Evolutionary conservation across 1,140 invertebrate species (phyloP).

Genomic region (Drosophila paulistorum): DNA sequence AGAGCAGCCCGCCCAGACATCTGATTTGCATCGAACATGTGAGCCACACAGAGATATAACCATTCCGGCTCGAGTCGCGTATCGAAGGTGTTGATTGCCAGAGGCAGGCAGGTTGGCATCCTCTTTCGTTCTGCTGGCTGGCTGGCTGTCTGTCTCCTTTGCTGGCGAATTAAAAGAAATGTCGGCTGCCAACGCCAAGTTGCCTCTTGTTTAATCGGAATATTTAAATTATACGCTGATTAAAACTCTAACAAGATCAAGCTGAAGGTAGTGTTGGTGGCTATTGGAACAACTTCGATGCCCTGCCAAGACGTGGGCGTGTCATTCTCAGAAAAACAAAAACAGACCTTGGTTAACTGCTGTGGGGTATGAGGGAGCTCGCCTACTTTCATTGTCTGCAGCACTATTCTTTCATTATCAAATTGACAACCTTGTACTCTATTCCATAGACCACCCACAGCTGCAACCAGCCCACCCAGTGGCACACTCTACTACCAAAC

Average conservation of each 20-base stretch:
- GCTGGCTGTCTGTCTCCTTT: neutral
- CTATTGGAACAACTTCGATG: conserved; percentile 2
- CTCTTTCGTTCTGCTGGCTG: conserved; percentile 9
- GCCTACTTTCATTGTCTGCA: neutral
- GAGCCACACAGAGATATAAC: conserved; percentile 38
- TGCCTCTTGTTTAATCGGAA: conserved; percentile 74
- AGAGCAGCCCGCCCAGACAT: conserved; percentile 46
- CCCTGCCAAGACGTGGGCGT: conserved; percentile 16
- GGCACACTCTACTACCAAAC: neutral
- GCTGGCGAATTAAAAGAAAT: conserved; percentile 75
- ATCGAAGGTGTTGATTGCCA: conserved; percentile 74
- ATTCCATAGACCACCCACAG: conserved; percentile 65
- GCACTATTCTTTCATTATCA: conserved; percentile 18
- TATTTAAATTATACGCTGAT: conserved; percentile 80
- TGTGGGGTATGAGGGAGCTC: too few species aligned
- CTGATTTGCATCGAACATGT: conserved; percentile 79
- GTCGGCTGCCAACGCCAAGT: conserved; percentile 47
- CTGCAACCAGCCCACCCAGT: conserved; percentile 29
- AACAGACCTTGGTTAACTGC: too few species aligned
- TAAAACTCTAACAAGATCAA: conserved; percentile 63
- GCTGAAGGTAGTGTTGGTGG: conserved; percentile 13
- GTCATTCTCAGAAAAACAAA: conserved; percentile 45
- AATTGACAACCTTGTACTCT: conserved; percentile 58
- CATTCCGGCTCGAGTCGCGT: conserved; percentile 15
- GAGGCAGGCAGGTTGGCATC: conserved; percentile 34